Evolutionary conservation across 2,888 invertebrate genomes (phyloP), one percentile per base, ranked within the genome.

Genomic region (Pristionchus maxplancki): DNA sequence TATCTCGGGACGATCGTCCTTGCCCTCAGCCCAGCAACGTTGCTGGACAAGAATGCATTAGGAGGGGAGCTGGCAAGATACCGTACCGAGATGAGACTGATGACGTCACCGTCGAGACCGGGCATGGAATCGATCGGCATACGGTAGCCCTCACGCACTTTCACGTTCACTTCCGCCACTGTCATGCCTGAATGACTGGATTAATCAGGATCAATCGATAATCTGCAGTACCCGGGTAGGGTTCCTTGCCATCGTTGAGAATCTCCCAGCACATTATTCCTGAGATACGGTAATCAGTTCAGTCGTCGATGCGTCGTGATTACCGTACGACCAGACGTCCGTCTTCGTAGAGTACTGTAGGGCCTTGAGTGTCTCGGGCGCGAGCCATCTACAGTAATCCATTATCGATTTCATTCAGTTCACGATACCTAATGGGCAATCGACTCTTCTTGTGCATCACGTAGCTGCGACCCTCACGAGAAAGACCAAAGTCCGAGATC

Each of bases 401-500:
- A 44, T 44, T 44, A 78, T 78, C n/a, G n/a, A 40, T 40, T 34
- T n/a, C n/a, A 78, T 20, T 1, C 13, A 37, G 1, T 44, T 20
- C 50, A 0, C 44, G 34, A 58, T 88, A 86, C 44, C 90, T 53
- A 37, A 90, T 89, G 53, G 89, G 89, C 37, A 82, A 81, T 34
- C 67, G 74, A 67, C 34, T 40, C 31, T 53, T 85, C 28, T 40
- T 53, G 9, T 78, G 67, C 71, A 88, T 83, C 87, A 87, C 78
- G 71, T 88, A 89, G 17, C 48, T 53, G 20, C 58, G 17, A 20
- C 89, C 89, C 17, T 15, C 24, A 17, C 85, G 64, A 15, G 91
- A 90, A 31, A 92, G 89, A 8, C 92, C 92, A 53, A 92, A 92
- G 85, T 92, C 92, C 2, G 89, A 89, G 40, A 92, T 88, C 67